Evolutionary conservation across 2,113 vertebrate genomes (phyloP).

Genomic region (Circaetus gallicus): DNA sequence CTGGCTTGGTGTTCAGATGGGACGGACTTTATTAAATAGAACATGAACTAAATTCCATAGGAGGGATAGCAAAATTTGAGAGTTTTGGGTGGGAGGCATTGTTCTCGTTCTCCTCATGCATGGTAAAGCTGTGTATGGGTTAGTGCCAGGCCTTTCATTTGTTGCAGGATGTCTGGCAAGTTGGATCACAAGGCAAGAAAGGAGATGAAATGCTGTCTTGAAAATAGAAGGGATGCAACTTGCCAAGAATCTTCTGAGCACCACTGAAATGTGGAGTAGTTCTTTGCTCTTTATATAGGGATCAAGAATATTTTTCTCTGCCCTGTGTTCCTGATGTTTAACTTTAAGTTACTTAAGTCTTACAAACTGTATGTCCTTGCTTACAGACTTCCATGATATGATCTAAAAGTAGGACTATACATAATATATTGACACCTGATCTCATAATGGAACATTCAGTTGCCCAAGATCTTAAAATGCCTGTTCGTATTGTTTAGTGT

Average conservation of each 20-base stretch:
- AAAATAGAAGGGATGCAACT: neutral
- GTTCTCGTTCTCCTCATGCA: neutral
- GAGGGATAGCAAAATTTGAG: neutral
- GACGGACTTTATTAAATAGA: neutral
- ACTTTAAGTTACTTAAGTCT: neutral
- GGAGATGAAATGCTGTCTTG: neutral
- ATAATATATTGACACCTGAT: neutral
- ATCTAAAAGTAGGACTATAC: neutral
- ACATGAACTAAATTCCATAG: neutral
- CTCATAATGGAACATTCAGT: neutral
- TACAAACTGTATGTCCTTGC: neutral
- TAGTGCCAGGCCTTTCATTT: neutral
- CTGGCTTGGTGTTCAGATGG: neutral
- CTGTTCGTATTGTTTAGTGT: neutral
- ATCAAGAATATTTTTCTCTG: neutral
- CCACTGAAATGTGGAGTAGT: neutral
- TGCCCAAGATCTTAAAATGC: neutral
- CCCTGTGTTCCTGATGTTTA: neutral
- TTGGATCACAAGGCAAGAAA: neutral
- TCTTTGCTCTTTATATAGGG: neutral
- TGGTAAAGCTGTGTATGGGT: neutral
- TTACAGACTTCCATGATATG: neutral
- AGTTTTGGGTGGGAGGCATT: fast-evolving
- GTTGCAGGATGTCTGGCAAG: neutral
- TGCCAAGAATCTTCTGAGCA: neutral